Base-by-base conservation (phyloP, 2,888 invertebrate genomes). In the Euproctis similis region DNA sequence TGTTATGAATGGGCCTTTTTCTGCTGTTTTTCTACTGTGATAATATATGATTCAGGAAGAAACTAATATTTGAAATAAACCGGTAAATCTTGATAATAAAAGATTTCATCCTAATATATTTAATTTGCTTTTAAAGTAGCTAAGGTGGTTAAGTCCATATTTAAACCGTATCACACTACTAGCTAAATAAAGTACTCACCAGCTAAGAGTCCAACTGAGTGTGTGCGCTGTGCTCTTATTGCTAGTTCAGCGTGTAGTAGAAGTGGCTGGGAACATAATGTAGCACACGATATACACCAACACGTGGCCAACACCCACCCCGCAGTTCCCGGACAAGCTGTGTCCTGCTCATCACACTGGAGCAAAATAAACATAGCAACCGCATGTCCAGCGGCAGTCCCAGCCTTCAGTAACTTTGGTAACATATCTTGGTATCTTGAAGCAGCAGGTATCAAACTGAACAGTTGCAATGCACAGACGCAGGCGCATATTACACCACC, bases 251-350 rank as follows among this genome's bases (percentile, higher is more conserved):
- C 21, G 7, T 21, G 21, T 21, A 21, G 10, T 21, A 21, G 10
- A 21, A 21, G 21, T 2, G 21, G 87, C 59, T 90, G 90, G 19
- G 91, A 91, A 37, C 92, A 87, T 39, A 92, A 88, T 11, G 91
- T 89, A 6, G 91, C 91, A 65, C 90, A 86, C 0, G 88, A 89
- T 7, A 89, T 72, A 75, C 59, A 91, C 86, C 21, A 21, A 6
- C 21, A 21, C 2, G 21, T 21, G 1, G 21, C 21, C 7, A 21
- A 21, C 3, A 21, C 21, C 21, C 21, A 21, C 7, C 21, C 21
- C 8, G 10, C 9, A 10, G 21, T 2, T 2, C 10, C 11, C 10
- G 21, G 21, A 10, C 21, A 21, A 10, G 21, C 21, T 9, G 21
- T 8, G 10, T 21, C 21, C 10, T 10, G 9, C 1, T 8, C 10